These are phyloP conservation scores for Maniola hyperantus DNA, from an alignment of 2,888 invertebrate genomes.

Conservation along the genomic window DNA sequence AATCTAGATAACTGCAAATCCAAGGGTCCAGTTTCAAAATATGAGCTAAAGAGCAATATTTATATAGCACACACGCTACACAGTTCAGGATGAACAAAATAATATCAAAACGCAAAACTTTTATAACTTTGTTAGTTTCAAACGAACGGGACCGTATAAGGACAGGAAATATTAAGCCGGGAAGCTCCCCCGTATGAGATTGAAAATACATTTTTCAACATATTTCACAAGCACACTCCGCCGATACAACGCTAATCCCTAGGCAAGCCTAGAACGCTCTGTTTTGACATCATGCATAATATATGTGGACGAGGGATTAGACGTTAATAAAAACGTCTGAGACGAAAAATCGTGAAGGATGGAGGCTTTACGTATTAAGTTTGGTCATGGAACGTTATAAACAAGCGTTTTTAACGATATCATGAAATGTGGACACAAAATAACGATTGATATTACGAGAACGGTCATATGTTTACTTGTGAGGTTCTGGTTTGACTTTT, in stretches of 20 bases:
- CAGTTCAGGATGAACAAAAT: conserved; percentile 11
- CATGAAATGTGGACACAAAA: neutral
- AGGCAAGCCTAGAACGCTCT: conserved; percentile 36
- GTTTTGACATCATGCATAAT: conserved; percentile 39
- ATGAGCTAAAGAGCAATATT: neutral
- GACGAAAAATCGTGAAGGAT: conserved; percentile 32
- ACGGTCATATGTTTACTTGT: neutral
- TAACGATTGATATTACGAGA: neutral
- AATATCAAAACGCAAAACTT: conserved; percentile 13
- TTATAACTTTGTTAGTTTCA: conserved; percentile 12
- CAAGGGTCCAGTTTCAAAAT: neutral
- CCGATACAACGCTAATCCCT: conserved; percentile 38
- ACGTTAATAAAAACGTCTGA: conserved; percentile 36
- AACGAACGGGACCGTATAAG: conserved; percentile 10
- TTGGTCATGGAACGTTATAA: neutral
- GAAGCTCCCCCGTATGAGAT: conserved; percentile 24
- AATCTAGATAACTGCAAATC: neutral
- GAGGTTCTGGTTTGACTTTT: neutral
- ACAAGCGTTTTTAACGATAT: neutral
- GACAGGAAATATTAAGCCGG: conserved; percentile 22
- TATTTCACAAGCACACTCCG: conserved; percentile 26
- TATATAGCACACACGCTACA: neutral
- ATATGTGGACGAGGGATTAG: conserved; percentile 37
- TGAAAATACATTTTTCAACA: conserved; percentile 33
- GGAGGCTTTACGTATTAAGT: conserved; percentile 10